Evolutionary conservation across 2,888 invertebrate species (phyloP), one percentile per base, ranked within the genome.

Genomic region (Cosmopolites sordidus): DNA sequence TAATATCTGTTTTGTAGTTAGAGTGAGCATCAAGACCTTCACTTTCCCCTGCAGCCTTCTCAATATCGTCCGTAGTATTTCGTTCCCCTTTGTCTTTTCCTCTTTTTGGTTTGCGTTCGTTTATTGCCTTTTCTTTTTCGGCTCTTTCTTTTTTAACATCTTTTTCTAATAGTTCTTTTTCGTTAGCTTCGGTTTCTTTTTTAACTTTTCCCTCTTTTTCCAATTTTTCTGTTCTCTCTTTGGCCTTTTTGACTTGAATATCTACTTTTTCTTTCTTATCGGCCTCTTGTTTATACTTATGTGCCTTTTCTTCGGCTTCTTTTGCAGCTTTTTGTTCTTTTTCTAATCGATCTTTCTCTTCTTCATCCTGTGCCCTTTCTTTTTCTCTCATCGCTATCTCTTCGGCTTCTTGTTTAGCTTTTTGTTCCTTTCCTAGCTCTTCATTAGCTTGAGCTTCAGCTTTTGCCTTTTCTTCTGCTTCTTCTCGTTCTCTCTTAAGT

Each of bases 271-370:
- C 27, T 56, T 70, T 71, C 58, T 14, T 22, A 16, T 48, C 46
- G 37, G 16, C 22, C 14, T 52, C 41, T 48, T 43, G 30, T n/a
- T 41, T 54, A 69, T 73, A 29, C 51, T 22, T 22, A 3, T 29
- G 33, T 40, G 51, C 42, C 11, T 15, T 27, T 16, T 56, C 43
- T 56, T 55, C 51, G 50, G 43, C 51, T 16, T 58, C 54, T 58
- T 56, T 43, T n/a, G 5, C n/a, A 69, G 71, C 61, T 68, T 73
- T 63, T 70, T 72, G 57, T 70, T 48, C 54, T 6, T 16, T 56
- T 29, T 40, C 33, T 51, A 43, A 15, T 51, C 63, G 43, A 41
- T 52, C 47, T 1, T 61, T 47, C 64, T 60, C 16, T 54, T 51
- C 49, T 56, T 49, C 15, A 54, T 65, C 16, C 59, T 56, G 39